These are phyloP conservation scores for Troglohyphantes excavatus DNA, from an alignment of 2,888 invertebrate genomes.

Conservation along the genomic window DNA sequence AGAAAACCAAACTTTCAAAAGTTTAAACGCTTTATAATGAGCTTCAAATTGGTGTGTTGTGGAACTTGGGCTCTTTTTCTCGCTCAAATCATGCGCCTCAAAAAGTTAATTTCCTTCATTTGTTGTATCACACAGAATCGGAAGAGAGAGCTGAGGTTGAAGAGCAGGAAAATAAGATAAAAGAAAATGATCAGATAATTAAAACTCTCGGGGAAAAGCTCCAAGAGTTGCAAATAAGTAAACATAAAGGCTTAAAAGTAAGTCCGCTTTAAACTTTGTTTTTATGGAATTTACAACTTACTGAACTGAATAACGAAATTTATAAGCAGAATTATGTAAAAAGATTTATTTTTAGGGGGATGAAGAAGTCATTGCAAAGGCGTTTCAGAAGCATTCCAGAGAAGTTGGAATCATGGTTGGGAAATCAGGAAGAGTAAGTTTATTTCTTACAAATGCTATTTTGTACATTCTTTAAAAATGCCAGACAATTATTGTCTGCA, in stretches of 20 bases:
- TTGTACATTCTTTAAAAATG: no score
- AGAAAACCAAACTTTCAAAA: no score
- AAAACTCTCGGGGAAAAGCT: conserved; percentile 32
- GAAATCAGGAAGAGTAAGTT: conserved; percentile 57
- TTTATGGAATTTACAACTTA: no score
- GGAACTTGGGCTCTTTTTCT: no score
- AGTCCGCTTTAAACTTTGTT: not conserved
- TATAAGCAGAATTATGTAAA: not conserved
- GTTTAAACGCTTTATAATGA: no score
- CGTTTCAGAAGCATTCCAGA: conserved; percentile 53
- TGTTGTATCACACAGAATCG: conserved; percentile 41
- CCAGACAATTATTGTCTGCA: no score
- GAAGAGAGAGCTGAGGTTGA: conserved; percentile 65
- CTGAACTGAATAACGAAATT: no score
- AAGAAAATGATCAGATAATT: conserved; percentile 38
- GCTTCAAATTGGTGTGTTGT: no score
- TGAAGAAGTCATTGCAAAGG: conserved; percentile 53
- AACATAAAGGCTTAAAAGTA: conserved; percentile 53
- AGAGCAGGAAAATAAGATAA: conserved; percentile 54
- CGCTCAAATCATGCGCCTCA: no score
- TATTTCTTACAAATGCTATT: no score
- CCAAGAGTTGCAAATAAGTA: conserved; percentile 50
- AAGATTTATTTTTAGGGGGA: conserved; percentile 32
- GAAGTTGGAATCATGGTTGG: conserved; percentile 57
- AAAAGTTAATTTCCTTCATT: no score